These are phyloP conservation scores for Sinonovacula constricta DNA, from an alignment of 1,140 invertebrate genomes.

Conservation along the genomic window DNA sequence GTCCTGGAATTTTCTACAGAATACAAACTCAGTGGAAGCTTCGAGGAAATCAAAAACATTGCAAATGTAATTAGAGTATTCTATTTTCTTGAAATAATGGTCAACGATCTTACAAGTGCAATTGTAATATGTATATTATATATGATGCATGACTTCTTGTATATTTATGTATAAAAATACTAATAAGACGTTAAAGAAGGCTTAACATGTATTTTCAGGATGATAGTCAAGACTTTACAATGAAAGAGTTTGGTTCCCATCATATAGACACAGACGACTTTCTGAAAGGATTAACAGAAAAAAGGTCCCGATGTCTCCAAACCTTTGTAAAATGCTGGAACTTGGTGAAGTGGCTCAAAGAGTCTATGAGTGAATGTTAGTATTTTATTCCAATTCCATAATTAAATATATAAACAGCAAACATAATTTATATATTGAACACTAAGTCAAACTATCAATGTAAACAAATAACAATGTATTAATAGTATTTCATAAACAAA, in stretches of 20 bases:
- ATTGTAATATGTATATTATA: background rate
- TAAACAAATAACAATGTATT: too few species aligned
- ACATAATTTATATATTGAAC: too few species aligned
- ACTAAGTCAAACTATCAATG: too few species aligned
- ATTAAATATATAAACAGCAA: background rate
- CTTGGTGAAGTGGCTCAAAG: slow-evolving; percentile 68
- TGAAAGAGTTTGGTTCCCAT: slow-evolving; percentile 54
- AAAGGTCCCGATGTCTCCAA: slow-evolving; percentile 57
- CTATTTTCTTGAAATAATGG: background rate
- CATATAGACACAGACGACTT: slow-evolving; percentile 49
- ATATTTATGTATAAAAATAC: too few species aligned
- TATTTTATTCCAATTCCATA: background rate
- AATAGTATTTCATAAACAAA: too few species aligned
- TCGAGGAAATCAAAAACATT: slow-evolving; percentile 5
- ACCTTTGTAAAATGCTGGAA: slow-evolving; percentile 56
- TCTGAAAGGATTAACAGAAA: slow-evolving; percentile 52
- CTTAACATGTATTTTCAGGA: too few species aligned
- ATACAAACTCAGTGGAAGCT: slow-evolving; percentile 11
- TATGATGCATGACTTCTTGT: background rate
- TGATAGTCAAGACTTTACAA: slow-evolving; percentile 6
- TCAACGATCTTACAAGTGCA: background rate
- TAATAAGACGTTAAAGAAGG: too few species aligned
- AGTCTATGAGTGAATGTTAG: slow-evolving; percentile 58
- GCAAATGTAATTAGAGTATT: background rate
- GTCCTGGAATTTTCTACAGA: background rate